Percentiles rank a stretch among this genome's conserved stretches.
Evolutionary conservation across 2,113 vertebrate genomes (phyloP).

Genomic region (Gambusia affinis): DNA sequence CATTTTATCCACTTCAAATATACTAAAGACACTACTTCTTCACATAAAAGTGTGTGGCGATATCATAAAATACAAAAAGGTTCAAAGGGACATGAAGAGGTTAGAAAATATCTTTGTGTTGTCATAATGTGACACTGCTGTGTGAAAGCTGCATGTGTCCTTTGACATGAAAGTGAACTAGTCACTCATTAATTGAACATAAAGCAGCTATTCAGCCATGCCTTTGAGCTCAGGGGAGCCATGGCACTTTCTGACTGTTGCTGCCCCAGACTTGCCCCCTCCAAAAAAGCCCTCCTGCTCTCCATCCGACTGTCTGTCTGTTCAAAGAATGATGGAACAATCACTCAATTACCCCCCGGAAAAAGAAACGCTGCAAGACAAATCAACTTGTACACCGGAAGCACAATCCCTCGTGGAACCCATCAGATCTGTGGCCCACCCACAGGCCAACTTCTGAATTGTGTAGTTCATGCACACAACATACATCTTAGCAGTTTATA

Average conservation of each 20-base stretch:
- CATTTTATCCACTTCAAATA: neutral
- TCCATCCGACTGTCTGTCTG: conserved; percentile 33
- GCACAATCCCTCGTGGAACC: conserved; percentile 40
- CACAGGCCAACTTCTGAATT: conserved; percentile 10
- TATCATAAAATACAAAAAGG: no score
- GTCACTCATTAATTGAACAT: conserved; percentile 46
- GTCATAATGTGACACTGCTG: conserved; percentile 6
- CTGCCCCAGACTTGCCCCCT: conserved; percentile 66
- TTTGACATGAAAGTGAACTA: conserved; percentile 31
- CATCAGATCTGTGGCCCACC: conserved; percentile 42
- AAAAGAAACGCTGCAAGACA: conserved; percentile 25
- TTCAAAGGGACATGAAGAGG: neutral
- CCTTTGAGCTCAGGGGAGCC: conserved; percentile 28
- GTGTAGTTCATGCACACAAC: conserved; percentile 25
- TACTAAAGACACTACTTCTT: no score
- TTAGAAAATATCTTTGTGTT: neutral
- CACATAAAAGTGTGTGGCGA: no score
- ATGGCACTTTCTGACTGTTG: conserved; percentile 31
- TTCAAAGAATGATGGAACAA: conserved; percentile 55
- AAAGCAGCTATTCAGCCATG: conserved; percentile 30
- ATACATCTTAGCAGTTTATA: conserved; percentile 25
- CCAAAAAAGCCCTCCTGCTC: conserved; percentile 21
- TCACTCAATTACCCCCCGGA: conserved; percentile 6
- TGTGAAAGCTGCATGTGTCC: conserved; percentile 14
- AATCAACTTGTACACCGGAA: conserved; percentile 61